Conservation (phyloP, 64 coral and sea anemone species). For the Trachythela sp. region DNA sequence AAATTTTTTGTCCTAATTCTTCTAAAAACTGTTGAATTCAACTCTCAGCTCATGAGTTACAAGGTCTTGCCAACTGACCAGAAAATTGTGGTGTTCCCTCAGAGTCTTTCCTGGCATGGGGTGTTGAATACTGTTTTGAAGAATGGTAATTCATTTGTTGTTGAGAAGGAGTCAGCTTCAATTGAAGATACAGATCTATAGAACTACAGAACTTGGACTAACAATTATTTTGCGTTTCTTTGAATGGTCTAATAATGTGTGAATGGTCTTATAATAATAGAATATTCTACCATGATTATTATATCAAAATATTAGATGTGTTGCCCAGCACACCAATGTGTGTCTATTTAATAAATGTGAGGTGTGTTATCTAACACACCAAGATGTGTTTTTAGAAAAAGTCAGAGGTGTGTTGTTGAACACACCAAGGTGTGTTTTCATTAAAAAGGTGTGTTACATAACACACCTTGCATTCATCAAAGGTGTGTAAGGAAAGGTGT, state of each 20-base stretch:
- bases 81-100: not conserved
- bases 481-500: no score
- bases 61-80: not conserved
- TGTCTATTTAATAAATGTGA: no score
- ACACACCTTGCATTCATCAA: no score
- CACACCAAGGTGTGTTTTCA: no score
- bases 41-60: constrained; percentile 26
- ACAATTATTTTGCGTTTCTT: not conserved
- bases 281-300: not conserved
- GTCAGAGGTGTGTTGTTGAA: no score
- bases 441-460: no score
- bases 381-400: no score
- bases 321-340: no score
- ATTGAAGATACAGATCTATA: not conserved
- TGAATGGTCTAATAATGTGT: not conserved
- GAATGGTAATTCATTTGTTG: not conserved
- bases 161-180: not conserved
- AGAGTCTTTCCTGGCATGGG: not conserved
- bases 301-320: not conserved
- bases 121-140: not conserved
- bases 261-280: not conserved
- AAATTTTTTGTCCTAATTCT: constrained; percentile 36
- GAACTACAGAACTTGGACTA: not conserved
- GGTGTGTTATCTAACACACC: no score
- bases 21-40: constrained; percentile 21